Evolutionary conservation across 2,888 invertebrate species (phyloP), one percentile per base, ranked within the genome.

Genomic region (Caenorhabditis wallacei): DNA sequence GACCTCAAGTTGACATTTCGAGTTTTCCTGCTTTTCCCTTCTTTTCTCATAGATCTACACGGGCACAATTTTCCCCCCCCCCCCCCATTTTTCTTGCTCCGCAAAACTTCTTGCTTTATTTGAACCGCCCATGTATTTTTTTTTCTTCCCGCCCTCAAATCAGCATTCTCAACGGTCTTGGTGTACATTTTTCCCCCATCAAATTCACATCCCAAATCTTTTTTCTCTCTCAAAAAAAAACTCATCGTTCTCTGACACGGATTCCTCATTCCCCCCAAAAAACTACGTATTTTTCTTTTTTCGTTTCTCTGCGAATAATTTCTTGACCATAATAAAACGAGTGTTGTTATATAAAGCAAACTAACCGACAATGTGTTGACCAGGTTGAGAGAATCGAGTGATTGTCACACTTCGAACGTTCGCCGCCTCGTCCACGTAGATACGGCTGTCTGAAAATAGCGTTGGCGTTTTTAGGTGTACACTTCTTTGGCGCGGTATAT

Each of bases 381-480:
- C 70, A 20, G 51, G 59, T 18, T 69, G 70, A 22, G 75, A 48
- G 37, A 82, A 79, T 22, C 82, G 53, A 2, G 82, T 82, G 20
- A 82, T 82, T 0, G 82, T 82, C 11, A 82, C 82, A 53, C 82
- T 82, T 30, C 78, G 72, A 10, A 82, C 82, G 35, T 82, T 82
- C 7, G 78, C 51, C 13, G 68, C 59, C 40, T 82, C 82, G 59
- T 82, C 82, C 4, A 82, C 78, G 30, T 74, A 78, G 37, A 82
- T 82, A 18, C 82, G 82, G n/a, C 78, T 79, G 63, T 69, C 82
- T 82, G 78, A 11, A 82, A 81, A 30, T 3, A 30, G 8, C 30
- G 3, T 30, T 3, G 30, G 30, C 30, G 3, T 30, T 30, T 30
- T 30, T n/a, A n/a, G n/a, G n/a, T n/a, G n/a, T n/a, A n/a, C n/a